Conservation (phyloP, 1,140 invertebrate species). For the Pogonus chalceus region DNA sequence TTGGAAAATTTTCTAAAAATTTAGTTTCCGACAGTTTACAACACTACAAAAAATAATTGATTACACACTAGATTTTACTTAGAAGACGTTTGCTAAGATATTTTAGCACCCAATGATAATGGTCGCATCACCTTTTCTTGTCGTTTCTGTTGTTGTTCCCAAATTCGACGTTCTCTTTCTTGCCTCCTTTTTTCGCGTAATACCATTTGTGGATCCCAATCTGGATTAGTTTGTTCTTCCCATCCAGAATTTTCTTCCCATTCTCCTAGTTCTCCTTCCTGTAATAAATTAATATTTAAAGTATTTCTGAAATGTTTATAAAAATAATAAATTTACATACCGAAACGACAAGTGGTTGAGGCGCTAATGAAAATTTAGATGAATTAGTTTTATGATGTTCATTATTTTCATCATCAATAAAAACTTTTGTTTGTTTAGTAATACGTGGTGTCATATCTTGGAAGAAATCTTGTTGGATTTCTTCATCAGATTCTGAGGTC, state of each 20-base stretch:
- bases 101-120: conserved; percentile 36
- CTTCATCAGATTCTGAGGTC: conserved; percentile 30
- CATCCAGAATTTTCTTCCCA: conserved; percentile 44
- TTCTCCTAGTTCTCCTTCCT: conserved; percentile 28
- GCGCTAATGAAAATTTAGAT: conserved; percentile 27
- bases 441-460: conserved; percentile 46
- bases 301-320: background rate
- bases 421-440: conserved; percentile 39
- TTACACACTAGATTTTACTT: too few relatives aligned
- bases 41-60: too few relatives aligned
- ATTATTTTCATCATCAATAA: conserved; percentile 31
- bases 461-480: conserved; percentile 40
- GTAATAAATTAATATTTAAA: background rate
- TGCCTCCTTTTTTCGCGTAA: conserved; percentile 37
- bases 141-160: conserved; percentile 40
- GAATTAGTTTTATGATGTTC: conserved; percentile 22
- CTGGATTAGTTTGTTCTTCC: conserved; percentile 39
- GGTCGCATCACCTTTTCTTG: conserved; percentile 34
- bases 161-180: conserved; percentile 36
- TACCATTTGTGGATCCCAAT: conserved; percentile 36
- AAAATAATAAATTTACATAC: background rate
- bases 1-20: too few relatives aligned
- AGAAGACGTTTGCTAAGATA: too few relatives aligned
- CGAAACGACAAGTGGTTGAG: background rate
- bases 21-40: too few relatives aligned